A percentile compares a stretch with the other conserved stretches of the same genome.
These are phyloP conservation scores for Dinoponera quadriceps DNA, from an alignment of 1,140 invertebrate species.

Conservation along the genomic window DNA sequence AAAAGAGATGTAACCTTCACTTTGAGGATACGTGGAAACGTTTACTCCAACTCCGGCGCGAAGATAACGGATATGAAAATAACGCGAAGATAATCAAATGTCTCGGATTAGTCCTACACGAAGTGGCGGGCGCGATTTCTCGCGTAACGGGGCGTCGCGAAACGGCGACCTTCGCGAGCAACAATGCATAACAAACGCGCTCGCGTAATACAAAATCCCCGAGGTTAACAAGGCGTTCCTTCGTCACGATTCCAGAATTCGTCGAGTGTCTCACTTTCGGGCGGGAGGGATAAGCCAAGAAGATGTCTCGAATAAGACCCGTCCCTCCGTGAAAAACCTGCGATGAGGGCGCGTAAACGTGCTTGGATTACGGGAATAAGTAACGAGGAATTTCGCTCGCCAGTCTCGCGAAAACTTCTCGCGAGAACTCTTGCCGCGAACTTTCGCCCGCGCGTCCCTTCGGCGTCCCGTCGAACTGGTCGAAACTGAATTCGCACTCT, in stretches of 20 bases:
- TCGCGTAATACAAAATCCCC: conserved; percentile 8
- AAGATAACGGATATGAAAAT: background rate
- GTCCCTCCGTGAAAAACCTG: conserved; percentile 11
- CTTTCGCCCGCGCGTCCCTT: background rate
- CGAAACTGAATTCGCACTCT: conserved; percentile 1
- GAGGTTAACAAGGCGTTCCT: conserved; percentile 9
- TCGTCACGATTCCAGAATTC: conserved; percentile 45
- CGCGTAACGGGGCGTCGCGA: too few relatives aligned
- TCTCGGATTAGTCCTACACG: too few relatives aligned
- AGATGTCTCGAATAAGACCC: conserved; percentile 47
- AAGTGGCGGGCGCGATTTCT: too few relatives aligned
- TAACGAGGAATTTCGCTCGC: conserved; percentile 3
- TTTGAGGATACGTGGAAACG: background rate
- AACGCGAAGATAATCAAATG: too few relatives aligned
- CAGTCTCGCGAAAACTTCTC: conserved; percentile 30
- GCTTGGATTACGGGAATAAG: conserved; percentile 47
- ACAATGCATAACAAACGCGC: too few relatives aligned
- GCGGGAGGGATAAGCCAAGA: background rate
- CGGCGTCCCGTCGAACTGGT: background rate
- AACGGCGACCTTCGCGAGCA: background rate
- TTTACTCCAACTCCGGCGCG: background rate
- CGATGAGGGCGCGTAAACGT: conserved; percentile 42
- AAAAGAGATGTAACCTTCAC: conserved; percentile 1
- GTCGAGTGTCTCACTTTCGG: background rate
- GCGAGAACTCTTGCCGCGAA: background rate